Base-by-base conservation (phyloP, 2,888 invertebrate species). In the Rambutsinella grinnellia region DNA sequence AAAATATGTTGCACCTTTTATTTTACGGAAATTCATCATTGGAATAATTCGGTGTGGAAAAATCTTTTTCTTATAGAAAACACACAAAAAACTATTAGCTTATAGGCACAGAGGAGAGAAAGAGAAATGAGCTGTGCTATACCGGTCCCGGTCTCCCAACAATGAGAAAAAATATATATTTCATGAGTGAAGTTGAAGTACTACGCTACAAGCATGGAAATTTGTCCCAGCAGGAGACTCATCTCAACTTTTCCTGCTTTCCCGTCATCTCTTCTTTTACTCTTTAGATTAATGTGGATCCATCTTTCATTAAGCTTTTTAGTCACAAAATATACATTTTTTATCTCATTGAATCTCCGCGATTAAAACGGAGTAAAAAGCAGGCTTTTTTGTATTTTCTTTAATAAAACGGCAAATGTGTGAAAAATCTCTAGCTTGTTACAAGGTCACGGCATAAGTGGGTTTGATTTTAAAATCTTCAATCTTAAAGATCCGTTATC, bases 221-320 rank as follows among this genome's bases (percentile, higher is more conserved):
- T 62, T 6, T 69, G 76, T 76, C 76, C 27, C 76, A 76, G 76
- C 69, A 53, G 76, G 76, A 58, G 69, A 15, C 36, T 17, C 56
- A 62, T 21, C 2, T 62, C 54, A 2, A 19, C 46, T 74, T 63
- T 62, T 57, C 17, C 26, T 17, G 36, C 21, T 54, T 49, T 49
- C n/a, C n/a, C 15, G 49, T 49, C n/a, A 49, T 13, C 36, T 36
- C 36, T 8, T 36, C 36, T 13, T 36, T 36, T 13, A 36, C 36
- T 36, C 46, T 5, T 17, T 17, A 51, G 53, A 56, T 56, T 62
- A 58, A 60, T 58, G 53, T 57, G 58, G 70, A 65, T 71, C 63
- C 44, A 62, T 26, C 67, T 62, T 75, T 68, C 67, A 75, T 68
- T 75, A 62, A 63, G 62, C 8, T 57, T 68, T 61, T 61, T 53